Evolutionary conservation across 35 echinoderm and acorn worm species (phyloP).

Genomic region (Diadema setosum): DNA sequence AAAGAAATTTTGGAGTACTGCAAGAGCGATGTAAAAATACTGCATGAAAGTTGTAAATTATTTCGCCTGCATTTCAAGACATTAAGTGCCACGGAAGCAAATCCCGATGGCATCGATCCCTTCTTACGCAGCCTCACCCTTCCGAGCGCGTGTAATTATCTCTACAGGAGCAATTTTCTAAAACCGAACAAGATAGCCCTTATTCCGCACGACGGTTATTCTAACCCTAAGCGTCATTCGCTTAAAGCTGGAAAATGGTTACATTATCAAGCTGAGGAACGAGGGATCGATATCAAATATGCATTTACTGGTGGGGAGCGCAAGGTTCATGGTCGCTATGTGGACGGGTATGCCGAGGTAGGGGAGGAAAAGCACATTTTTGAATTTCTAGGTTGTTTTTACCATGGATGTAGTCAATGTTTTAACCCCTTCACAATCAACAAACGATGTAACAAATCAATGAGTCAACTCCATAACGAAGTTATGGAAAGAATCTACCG

Average conservation of each 20-base stretch:
- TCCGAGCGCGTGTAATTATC: conserved; percentile 34
- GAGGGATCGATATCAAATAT: conserved; percentile 20
- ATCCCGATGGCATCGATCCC: not conserved
- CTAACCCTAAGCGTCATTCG: not conserved
- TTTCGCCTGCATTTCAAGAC: conserved; percentile 19
- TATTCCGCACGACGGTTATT: not conserved
- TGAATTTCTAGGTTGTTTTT: not conserved
- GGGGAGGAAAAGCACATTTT: not conserved
- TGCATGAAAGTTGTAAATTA: not conserved
- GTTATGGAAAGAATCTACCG: not conserved
- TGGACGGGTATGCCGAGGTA: conserved; percentile 2
- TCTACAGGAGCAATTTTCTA: conserved; percentile 10
- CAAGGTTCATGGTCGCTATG: not conserved
- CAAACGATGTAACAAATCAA: not conserved
- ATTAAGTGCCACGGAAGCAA: not conserved
- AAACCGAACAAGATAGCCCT: not conserved
- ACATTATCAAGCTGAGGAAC: not conserved
- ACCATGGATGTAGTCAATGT: not conserved
- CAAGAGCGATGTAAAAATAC: conserved; percentile 37
- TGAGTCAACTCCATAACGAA: not conserved
- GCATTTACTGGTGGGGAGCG: conserved; percentile 18
- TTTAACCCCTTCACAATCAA: not conserved
- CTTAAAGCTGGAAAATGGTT: conserved; percentile 5
- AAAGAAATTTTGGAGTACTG: conserved; percentile 23
- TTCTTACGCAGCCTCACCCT: conserved; percentile 39